Percentiles rank a stretch among this genome's conserved stretches.
These are phyloP conservation scores for Miichthys miiuy DNA, from an alignment of 2,797 vertebrate species.

Conservation along the genomic window DNA sequence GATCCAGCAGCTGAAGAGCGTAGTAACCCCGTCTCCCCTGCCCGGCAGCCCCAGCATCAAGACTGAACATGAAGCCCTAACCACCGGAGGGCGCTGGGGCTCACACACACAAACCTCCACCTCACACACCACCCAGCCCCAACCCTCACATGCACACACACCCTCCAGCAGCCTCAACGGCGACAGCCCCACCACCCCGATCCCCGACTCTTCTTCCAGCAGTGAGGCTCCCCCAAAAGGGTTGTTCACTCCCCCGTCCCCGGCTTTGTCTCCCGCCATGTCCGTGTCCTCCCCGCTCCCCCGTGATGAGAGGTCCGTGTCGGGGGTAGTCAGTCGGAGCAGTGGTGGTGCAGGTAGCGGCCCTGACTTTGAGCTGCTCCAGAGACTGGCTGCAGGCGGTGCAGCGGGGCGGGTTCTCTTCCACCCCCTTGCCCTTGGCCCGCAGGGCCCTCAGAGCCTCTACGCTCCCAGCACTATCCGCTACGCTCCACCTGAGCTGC, in stretches of 20 bases:
- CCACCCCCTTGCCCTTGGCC: slow-evolving; percentile 86
- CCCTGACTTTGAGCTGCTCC: slow-evolving; percentile 87
- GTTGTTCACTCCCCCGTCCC: slow-evolving; percentile 84
- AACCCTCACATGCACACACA: slow-evolving; percentile 77
- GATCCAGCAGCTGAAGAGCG: slow-evolving; percentile 88
- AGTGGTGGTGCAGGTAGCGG: slow-evolving; percentile 59
- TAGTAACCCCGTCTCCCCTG: slow-evolving; percentile 73
- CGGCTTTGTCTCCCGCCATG: slow-evolving; percentile 84
- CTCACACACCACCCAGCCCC: slow-evolving; percentile 67
- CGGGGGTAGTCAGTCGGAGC: slow-evolving; percentile 68
- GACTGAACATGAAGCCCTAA: slow-evolving; percentile 83
- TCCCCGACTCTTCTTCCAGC: slow-evolving; percentile 84
- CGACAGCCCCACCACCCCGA: slow-evolving; percentile 82
- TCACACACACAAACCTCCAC: slow-evolving; percentile 70
- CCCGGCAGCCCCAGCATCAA: slow-evolving; percentile 83
- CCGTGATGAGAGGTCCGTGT: slow-evolving; percentile 79
- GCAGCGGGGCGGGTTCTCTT: slow-evolving; percentile 89
- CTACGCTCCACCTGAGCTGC: slow-evolving; percentile 91
- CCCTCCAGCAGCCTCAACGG: slow-evolving; percentile 83
- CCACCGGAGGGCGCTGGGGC: slow-evolving; percentile 76
- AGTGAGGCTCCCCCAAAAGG: slow-evolving; percentile 81
- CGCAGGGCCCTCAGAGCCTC: slow-evolving; percentile 86
- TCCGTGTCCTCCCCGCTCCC: slow-evolving; percentile 85
- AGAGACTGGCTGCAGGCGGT: slow-evolving; percentile 86
- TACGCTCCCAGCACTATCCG: slow-evolving; percentile 93